Base-by-base conservation (phyloP, 2,888 invertebrate genomes). In the Pyrrhopygopsis socrates region DNA sequence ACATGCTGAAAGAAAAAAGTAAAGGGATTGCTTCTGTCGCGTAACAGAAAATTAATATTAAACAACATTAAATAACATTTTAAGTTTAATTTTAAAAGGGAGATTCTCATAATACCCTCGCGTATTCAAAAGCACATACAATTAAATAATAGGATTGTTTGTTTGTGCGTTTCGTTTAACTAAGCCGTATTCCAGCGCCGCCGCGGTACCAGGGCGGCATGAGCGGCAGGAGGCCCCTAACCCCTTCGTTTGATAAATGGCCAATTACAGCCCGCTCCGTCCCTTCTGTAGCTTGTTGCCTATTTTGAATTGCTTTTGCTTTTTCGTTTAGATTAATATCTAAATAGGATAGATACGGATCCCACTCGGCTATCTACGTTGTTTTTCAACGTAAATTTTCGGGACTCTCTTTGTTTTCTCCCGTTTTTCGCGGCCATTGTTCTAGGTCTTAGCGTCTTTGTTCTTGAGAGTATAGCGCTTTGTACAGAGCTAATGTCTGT, bases 191-290 rank as follows among this genome's bases (percentile, higher is more conserved):
- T 84, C 89, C 87, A 75, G 86, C 90, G 91, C 95, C 94, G 96
- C 94, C 94, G 94, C 93, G 94, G 89, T 93, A 97, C 96, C 96
- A 96, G 96, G 96, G 96, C 96, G 95, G 96, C 96, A 96, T 97
- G 96, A 95, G 95, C 96, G 95, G 96, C 95, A 96, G 95, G 96
- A 96, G 96, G 96, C 95, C 97, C 97, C 97, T 97, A 97, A 98
- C 98, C 98, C 98, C 98, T 98, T 97, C 97, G 96, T 98, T 98
- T 98, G 98, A 98, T 98, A 98, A 98, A 98, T 98, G 98, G 98
- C 98, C 98, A 98, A 98, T 98, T 98, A 98, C 98, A 96, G 96
- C 95, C 97, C 95, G 94, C 95, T 96, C 97, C 97, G 96, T 96
- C 96, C 96, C 97, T 97, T 97, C 97, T 97, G 97, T 98, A 97